Conservation (phyloP, 1,140 invertebrate species). For the Drosophila sturtevanti region DNA sequence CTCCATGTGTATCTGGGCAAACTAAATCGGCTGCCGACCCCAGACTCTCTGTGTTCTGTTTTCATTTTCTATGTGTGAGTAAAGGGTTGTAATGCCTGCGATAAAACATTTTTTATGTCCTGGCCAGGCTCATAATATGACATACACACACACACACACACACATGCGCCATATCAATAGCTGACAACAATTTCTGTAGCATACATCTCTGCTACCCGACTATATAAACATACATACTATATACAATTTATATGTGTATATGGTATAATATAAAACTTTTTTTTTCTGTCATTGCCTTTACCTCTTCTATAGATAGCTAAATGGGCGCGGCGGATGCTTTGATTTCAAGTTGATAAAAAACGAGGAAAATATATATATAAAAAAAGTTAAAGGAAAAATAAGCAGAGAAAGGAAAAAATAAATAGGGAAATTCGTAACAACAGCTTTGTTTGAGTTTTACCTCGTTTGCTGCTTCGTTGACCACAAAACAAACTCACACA, state of each 20-base stretch:
- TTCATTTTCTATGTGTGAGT: constrained; percentile 2
- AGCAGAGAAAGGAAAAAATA: constrained; percentile 25
- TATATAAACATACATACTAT: not conserved
- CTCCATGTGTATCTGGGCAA: constrained; percentile 23
- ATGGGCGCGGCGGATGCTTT: constrained; percentile 8
- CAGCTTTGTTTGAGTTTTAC: constrained; percentile 10
- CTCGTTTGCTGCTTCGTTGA: constrained; percentile 70
- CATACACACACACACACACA: constrained; percentile 28
- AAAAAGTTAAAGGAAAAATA: not conserved
- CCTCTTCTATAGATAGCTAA: constrained; percentile 7
- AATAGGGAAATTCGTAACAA: constrained; percentile 42
- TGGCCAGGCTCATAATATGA: constrained; percentile 61
- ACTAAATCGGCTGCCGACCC: constrained; percentile 56
- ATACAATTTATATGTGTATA: constrained; percentile 15
- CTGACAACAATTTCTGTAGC: constrained; percentile 61
- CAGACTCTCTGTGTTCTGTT: not conserved
- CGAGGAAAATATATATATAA: not conserved
- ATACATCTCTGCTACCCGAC: constrained; percentile 54
- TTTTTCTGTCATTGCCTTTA: constrained; percentile 32
- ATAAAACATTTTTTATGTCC: constrained; percentile 68
- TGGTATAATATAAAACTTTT: constrained; percentile 40
- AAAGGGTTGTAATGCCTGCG: constrained; percentile 52
- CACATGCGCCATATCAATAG: constrained; percentile 67
- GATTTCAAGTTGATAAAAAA: not conserved
- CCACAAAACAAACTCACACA: constrained; percentile 38